These are phyloP conservation scores for Epinephelus coioides DNA, from an alignment of 2,797 vertebrate genomes.

Conservation along the genomic window DNA sequence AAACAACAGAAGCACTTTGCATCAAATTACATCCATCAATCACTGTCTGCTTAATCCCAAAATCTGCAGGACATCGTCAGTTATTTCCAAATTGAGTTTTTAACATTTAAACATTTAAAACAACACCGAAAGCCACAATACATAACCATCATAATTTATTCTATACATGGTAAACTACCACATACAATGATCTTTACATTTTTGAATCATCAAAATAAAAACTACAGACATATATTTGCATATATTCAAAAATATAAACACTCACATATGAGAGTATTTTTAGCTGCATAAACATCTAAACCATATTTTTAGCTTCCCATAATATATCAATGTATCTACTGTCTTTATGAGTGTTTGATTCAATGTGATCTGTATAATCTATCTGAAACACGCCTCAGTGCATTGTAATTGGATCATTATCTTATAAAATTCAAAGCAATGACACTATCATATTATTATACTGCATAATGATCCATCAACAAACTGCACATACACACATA, in stretches of 20 bases:
- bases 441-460: slow-evolving; percentile 2
- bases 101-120: slow-evolving; percentile 1
- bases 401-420: slow-evolving; percentile 46
- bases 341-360: slow-evolving; percentile 10
- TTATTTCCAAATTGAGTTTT: not conserved
- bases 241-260: not conserved
- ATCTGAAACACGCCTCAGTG: slow-evolving; percentile 23
- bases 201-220: not conserved
- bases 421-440: slow-evolving; percentile 27
- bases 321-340: not conserved
- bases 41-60: not conserved
- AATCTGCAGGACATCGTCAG: not conserved
- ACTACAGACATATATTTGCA: not conserved
- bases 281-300: not conserved
- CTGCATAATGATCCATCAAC: slow-evolving; percentile 27
- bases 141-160: not conserved
- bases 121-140: not conserved
- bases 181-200: not conserved
- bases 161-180: not conserved
- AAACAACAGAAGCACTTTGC: not conserved
- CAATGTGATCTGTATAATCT: not conserved
- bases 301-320: no score
- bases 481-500: slow-evolving; percentile 20
- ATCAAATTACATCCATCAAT: slow-evolving; percentile 1
- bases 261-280: not conserved